Base-by-base conservation (phyloP, 2,888 invertebrate genomes). In the Cabera pusaria region DNA sequence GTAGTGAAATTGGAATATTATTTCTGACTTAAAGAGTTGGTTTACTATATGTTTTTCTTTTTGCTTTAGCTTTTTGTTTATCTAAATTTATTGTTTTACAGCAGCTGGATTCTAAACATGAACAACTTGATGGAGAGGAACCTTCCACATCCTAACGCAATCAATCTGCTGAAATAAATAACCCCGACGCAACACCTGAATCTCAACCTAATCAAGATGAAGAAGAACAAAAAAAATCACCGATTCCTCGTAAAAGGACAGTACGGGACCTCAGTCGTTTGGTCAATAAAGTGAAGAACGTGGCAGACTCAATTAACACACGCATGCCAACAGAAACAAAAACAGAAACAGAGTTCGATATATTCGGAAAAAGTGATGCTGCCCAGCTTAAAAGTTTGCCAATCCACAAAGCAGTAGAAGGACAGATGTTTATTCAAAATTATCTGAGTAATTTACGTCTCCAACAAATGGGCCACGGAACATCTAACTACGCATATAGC, bases 321-420 rank as follows among this genome's bases (percentile, higher is more conserved):
- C 32, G 21, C 29, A 23, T 22, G 28, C 25, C 31, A 27, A 35
- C 32, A 24, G 21, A 37, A n/a, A n/a, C n/a, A n/a, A n/a, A n/a
- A 20, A 41, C 41, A 41, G 42, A 49, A 24, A 40, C 35, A 24
- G 51, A 51, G 38, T 51, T 51, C 32, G 51, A 44, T 21, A 45
- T 45, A 29, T 51, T 48, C 29, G 47, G 52, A 27, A 46, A 33
- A 37, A 46, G 41, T 47, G 41, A 44, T 32, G 38, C 50, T 34
- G 43, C 37, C 20, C 46, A 52, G 29, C 34, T 52, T 26, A 49
- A 44, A 32, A 43, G 26, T 40, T 25, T 49, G 40, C 49, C 42
- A 25, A 7, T 26, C 20, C 20, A 20, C 20, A 20, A 20, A 19
- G 16, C 8, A 25, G 9, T 16, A 25, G 5, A 24, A 12, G n/a